A percentile compares a stretch with the other conserved stretches of the same genome.
phyloP scores from a whole-genome alignment of 2,888 invertebrate species.

The Lasioglossum morio region DNA sequence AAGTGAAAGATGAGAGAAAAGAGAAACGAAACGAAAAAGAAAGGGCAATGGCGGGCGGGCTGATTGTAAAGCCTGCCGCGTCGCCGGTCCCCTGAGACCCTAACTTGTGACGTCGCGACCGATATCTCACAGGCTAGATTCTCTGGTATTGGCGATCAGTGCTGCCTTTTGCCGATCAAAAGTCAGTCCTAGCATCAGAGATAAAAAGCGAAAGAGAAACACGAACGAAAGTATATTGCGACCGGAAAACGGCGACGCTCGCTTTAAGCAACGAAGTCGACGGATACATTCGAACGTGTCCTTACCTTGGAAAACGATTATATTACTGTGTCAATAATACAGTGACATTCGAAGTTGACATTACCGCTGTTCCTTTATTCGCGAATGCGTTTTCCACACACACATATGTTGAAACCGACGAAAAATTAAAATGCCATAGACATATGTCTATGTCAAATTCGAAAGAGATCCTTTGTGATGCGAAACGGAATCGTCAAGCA shows the following conservation, averaged over 20 bases:
- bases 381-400: background rate
- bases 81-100: constrained; percentile 92
- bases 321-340: constrained; percentile 28
- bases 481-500: background rate
- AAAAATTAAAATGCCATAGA: no score
- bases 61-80: constrained; percentile 85
- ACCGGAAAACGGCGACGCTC: constrained; percentile 43
- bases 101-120: constrained; percentile 89
- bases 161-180: constrained; percentile 84
- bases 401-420: background rate
- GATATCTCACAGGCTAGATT: constrained; percentile 90
- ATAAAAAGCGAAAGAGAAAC: constrained; percentile 54
- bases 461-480: background rate
- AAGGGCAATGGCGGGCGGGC: constrained; percentile 81
- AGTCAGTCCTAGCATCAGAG: constrained; percentile 77
- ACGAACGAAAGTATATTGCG: constrained; percentile 11
- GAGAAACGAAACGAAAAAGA: constrained; percentile 9
- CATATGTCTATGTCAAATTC: no score
- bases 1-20: constrained; percentile 52
- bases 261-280: constrained; percentile 17
- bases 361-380: constrained; percentile 8
- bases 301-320: constrained; percentile 23
- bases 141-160: constrained; percentile 89
- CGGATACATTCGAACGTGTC: constrained; percentile 23
- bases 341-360: constrained; percentile 5